Conservation (phyloP, 2,797 vertebrate species). For the Chelon auratus region DNA sequence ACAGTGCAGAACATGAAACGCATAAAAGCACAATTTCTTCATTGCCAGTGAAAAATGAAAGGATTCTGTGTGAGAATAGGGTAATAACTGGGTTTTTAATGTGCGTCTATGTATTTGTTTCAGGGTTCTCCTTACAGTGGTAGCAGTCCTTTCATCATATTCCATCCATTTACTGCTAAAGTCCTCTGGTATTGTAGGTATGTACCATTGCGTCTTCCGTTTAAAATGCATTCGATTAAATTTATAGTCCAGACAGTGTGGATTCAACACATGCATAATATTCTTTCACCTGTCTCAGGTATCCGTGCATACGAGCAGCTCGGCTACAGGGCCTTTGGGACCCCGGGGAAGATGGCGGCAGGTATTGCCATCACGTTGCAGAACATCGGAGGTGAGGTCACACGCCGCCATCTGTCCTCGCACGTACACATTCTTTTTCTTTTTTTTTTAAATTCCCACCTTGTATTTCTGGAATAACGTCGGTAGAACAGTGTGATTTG, state of each 20-base stretch:
- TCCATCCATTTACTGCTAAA: slow-evolving; percentile 98
- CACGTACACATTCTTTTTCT: slow-evolving; percentile 13
- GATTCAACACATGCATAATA: slow-evolving; percentile 3
- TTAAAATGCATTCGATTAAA: too few relatives aligned
- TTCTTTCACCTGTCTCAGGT: slow-evolving; percentile 76
- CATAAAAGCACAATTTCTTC: not conserved
- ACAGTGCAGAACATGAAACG: not conserved
- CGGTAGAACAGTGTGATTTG: slow-evolving; percentile 12
- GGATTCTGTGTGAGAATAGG: too few relatives aligned
- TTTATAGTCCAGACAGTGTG: not conserved
- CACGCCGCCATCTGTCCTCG: slow-evolving; percentile 28
- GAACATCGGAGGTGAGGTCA: slow-evolving; percentile 93
- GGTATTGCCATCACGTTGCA: slow-evolving; percentile 95
- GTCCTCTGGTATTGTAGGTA: slow-evolving; percentile 91
- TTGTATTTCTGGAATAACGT: slow-evolving; percentile 49
- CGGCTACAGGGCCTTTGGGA: slow-evolving; percentile 94
- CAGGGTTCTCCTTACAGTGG: slow-evolving; percentile 92
- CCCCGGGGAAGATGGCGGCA: slow-evolving; percentile 94
- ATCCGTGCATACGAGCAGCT: slow-evolving; percentile 97
- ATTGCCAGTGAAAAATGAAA: too few relatives aligned
- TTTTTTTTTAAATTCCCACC: not conserved
- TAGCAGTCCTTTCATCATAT: slow-evolving; percentile 94
- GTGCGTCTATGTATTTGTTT: slow-evolving; percentile 31
- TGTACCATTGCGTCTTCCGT: slow-evolving; percentile 3
- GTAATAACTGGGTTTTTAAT: not conserved